Evolutionary conservation across 2,797 vertebrate species (phyloP).

Genomic region (Typhlichthys eigenmanni): DNA sequence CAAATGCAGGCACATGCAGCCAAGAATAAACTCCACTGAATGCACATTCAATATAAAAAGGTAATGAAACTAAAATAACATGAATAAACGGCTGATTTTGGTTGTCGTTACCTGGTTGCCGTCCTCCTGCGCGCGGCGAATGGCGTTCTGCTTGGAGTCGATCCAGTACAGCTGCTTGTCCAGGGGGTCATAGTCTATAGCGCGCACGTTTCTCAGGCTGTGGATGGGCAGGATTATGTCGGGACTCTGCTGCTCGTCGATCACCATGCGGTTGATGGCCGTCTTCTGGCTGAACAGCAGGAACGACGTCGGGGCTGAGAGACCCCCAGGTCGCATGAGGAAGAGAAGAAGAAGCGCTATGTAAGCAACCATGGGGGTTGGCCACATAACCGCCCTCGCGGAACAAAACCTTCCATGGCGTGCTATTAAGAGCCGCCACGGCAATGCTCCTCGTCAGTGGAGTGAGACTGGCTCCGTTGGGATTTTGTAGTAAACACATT

Average conservation of each 20-base stretch:
- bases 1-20: no score
- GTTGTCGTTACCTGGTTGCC: conserved; percentile 87
- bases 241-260: conserved; percentile 96
- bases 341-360: neutral
- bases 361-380: no score
- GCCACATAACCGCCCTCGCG: no score
- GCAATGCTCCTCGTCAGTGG: conserved; percentile 1
- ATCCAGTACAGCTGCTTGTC: conserved; percentile 98
- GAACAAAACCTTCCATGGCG: neutral
- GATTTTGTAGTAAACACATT: conserved; percentile 11
- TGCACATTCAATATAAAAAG: no score
- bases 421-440: conserved; percentile 1
- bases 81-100: neutral
- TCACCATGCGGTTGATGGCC: conserved; percentile 96
- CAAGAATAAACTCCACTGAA: no score
- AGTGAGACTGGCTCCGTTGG: neutral
- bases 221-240: conserved; percentile 98
- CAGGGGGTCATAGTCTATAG: conserved; percentile 94
- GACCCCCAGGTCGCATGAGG: neutral
- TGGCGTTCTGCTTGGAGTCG: conserved; percentile 92
- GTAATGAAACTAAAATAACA: no score
- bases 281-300: conserved; percentile 97
- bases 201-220: conserved; percentile 89
- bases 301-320: conserved; percentile 90
- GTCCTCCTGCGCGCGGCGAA: conserved; percentile 90